phyloP scores from a whole-genome alignment of 2,888 invertebrate genomes.

The Apocheima hispidaria region DNA sequence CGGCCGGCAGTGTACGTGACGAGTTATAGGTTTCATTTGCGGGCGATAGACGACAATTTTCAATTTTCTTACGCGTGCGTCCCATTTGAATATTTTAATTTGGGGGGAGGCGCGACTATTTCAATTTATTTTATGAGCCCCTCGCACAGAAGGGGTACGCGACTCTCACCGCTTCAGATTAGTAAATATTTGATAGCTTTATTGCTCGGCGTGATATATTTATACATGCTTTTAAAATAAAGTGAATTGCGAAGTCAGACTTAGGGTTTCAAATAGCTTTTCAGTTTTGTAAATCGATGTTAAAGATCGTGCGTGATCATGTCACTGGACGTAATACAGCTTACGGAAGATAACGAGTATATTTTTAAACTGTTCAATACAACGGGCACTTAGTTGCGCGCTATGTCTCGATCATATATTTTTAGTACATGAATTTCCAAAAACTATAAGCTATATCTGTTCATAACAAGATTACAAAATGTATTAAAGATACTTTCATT shows the following conservation, averaged over 20 bases:
- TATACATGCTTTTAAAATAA: constrained; percentile 76
- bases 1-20: constrained; percentile 72
- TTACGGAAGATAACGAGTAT: too few species aligned
- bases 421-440: too few species aligned
- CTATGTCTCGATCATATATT: too few species aligned
- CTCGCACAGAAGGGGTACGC: constrained; percentile 82
- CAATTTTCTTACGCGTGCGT: constrained; percentile 87
- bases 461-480: too few species aligned
- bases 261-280: constrained; percentile 30
- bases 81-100: constrained; percentile 87
- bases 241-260: constrained; percentile 48
- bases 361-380: too few species aligned
- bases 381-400: too few species aligned
- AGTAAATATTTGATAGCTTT: constrained; percentile 87
- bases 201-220: constrained; percentile 82
- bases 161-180: constrained; percentile 82
- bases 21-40: constrained; percentile 87
- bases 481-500: too few species aligned
- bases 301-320: constrained; percentile 2
- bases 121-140: constrained; percentile 86
- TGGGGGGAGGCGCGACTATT: constrained; percentile 86
- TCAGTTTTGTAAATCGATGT: constrained; percentile 16
- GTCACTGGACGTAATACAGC: too few species aligned
- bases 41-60: constrained; percentile 87
- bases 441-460: too few species aligned